A percentile compares a stretch with the other conserved stretches of the same genome.
These are phyloP conservation scores for Balanococcus diminutus DNA, from an alignment of 2,888 invertebrate species.

Conservation along the genomic window DNA sequence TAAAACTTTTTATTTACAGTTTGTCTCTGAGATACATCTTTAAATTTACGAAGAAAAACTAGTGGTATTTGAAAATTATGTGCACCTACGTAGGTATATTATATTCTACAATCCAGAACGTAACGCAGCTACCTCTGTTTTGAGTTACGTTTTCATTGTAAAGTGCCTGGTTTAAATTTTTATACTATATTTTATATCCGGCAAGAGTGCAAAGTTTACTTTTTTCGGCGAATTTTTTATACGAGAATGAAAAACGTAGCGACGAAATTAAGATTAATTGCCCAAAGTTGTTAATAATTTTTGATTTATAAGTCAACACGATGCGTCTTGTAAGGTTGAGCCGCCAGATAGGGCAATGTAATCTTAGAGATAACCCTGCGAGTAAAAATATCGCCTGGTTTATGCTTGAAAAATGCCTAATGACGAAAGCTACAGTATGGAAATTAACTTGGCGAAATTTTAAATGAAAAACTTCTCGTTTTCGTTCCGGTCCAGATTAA, in stretches of 20 bases:
- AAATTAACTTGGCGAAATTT: not conserved
- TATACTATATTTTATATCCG: not conserved
- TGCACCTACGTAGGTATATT: not conserved
- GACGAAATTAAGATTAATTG: not conserved
- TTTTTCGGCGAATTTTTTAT: not conserved
- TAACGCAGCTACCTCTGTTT: not conserved
- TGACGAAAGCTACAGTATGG: not conserved
- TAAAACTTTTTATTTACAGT: constrained; percentile 26
- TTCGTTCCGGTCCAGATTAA: not conserved
- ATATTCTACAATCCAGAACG: too few relatives aligned
- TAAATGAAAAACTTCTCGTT: not conserved
- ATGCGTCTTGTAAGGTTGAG: not conserved
- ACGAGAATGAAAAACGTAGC: not conserved
- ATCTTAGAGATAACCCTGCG: not conserved
- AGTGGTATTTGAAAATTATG: not conserved
- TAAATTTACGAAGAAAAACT: constrained; percentile 31
- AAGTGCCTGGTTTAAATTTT: not conserved
- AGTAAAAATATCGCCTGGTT: not conserved
- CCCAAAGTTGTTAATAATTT: not conserved
- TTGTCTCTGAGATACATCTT: constrained; percentile 23
- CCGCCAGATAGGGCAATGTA: not conserved
- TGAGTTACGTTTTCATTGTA: not conserved
- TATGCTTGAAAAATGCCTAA: not conserved
- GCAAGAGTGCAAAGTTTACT: not conserved
- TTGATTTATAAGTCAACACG: not conserved